Percentiles rank a stretch among this genome's conserved stretches.
These are phyloP conservation scores for Ephialtes manifestator DNA, from an alignment of 2,888 invertebrate species.

Conservation along the genomic window DNA sequence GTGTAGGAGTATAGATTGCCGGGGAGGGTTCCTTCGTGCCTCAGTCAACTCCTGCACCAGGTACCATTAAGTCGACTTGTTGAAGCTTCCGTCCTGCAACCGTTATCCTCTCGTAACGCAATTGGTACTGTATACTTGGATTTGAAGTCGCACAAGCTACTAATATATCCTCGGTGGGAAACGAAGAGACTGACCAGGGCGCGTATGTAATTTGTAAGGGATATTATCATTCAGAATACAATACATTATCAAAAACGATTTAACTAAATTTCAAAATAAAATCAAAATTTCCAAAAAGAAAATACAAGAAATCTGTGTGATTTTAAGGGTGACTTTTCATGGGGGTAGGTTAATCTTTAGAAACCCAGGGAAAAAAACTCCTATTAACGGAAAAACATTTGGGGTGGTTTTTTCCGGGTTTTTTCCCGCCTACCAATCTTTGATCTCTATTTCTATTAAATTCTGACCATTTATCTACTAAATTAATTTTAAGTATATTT, in stretches of 20 bases:
- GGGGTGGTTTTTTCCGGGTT: too few relatives aligned
- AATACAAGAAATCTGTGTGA: background rate
- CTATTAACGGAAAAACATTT: too few relatives aligned
- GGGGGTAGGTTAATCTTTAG: too few relatives aligned
- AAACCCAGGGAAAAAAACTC: too few relatives aligned
- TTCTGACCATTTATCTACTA: background rate
- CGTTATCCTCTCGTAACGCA: slow-evolving; percentile 2
- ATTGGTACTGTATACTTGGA: background rate
- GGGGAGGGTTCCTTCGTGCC: slow-evolving; percentile 71
- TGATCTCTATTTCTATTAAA: background rate
- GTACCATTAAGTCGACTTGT: slow-evolving; percentile 77
- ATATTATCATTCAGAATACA: slow-evolving; percentile 1
- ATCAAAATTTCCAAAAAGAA: background rate
- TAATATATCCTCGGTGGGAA: slow-evolving; percentile 8
- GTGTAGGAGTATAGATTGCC: slow-evolving; percentile 82
- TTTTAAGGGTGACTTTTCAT: too few relatives aligned
- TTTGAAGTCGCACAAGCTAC: background rate
- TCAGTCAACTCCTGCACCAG: slow-evolving; percentile 79
- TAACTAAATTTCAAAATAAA: background rate
- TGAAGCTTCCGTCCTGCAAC: slow-evolving; percentile 66
- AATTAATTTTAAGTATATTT: background rate
- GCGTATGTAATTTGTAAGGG: slow-evolving; percentile 54
- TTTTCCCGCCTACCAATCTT: too few relatives aligned
- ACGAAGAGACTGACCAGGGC: slow-evolving; percentile 37
- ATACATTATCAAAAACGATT: background rate